phyloP scores from a whole-genome alignment of 2,113 vertebrate genomes.

The Anseranas semipalmata region DNA sequence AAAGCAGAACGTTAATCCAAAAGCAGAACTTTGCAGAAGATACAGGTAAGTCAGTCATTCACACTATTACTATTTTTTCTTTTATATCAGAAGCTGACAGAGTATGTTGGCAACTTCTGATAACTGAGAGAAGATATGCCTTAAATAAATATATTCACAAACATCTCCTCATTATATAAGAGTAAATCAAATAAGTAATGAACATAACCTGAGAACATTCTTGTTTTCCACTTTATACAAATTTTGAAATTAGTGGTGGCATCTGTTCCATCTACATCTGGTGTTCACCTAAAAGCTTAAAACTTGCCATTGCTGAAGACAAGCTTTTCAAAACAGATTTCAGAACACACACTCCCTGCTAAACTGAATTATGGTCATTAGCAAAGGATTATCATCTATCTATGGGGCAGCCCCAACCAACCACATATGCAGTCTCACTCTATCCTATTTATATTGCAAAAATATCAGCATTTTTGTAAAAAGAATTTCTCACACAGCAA shows the following conservation, averaged over 20 bases:
- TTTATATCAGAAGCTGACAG: background rate
- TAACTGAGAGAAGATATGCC: background rate
- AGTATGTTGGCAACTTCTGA: background rate
- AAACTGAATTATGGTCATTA: background rate
- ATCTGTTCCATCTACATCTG: background rate
- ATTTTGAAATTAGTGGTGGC: background rate
- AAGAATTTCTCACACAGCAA: background rate
- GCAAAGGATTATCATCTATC: background rate
- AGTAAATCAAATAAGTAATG: background rate
- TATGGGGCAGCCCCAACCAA: background rate
- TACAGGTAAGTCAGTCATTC: background rate
- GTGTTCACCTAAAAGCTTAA: background rate
- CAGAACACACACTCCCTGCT: background rate
- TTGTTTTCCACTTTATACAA: background rate
- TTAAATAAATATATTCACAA: background rate
- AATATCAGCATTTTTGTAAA: background rate
- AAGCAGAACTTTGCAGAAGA: background rate
- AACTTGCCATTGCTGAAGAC: background rate
- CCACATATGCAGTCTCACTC: rapidly evolving
- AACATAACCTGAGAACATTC: background rate
- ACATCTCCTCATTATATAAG: background rate
- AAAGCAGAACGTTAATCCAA: background rate
- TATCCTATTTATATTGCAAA: background rate
- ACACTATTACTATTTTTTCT: background rate
- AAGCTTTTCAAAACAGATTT: background rate